Evolutionary conservation across 2,888 invertebrate species (phyloP).

Genomic region (Cinara cedri): DNA sequence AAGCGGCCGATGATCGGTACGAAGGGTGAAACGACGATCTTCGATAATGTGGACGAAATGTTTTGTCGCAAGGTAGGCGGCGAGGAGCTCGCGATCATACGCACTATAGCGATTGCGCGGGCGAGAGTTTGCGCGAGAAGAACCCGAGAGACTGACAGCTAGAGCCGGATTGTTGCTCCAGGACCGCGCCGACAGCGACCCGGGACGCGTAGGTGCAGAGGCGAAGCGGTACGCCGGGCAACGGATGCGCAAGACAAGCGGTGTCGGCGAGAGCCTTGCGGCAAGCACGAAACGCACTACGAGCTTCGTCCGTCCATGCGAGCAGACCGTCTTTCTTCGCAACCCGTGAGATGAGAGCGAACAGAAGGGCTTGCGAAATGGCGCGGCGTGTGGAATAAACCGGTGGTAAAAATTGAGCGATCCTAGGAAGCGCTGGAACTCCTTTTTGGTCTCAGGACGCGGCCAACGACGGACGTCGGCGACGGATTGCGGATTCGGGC

Average conservation of each 20-base stretch:
- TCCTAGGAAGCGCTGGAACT: conserved; percentile 57
- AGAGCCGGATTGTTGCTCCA: not conserved
- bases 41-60: no score
- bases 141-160: not conserved
- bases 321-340: conserved; percentile 59
- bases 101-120: no score
- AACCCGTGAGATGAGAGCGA: not conserved
- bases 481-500: conserved; percentile 61
- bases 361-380: conserved; percentile 43
- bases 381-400: conserved; percentile 54
- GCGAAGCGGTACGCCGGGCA: conserved; percentile 58
- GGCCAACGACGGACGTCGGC: conserved; percentile 60
- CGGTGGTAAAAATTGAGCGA: conserved; percentile 56
- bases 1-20: not conserved
- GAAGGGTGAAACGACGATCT: no score
- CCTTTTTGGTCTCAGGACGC: conserved; percentile 48
- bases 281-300: no score
- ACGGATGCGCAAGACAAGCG: not conserved
- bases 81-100: no score
- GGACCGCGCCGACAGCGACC: not conserved
- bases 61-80: no score
- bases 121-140: not conserved
- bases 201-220: not conserved
- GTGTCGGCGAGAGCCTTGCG: conserved; percentile 59
- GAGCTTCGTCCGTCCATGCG: no score